Percentiles rank a stretch among this genome's conserved stretches.
Conservation (phyloP, 2,888 invertebrate species). For the Dryadula phaetusa region DNA sequence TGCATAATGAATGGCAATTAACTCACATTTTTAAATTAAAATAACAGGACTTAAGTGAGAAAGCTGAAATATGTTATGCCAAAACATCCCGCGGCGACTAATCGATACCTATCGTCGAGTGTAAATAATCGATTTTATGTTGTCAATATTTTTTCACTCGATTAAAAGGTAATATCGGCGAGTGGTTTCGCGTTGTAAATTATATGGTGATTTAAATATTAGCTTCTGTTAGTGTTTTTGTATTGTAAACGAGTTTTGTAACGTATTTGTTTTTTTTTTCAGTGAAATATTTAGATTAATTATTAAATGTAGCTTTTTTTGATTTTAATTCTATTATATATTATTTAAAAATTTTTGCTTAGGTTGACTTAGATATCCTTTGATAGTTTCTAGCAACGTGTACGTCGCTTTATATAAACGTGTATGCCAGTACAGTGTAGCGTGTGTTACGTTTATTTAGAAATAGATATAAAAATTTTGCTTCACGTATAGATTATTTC, state of each 20-base stretch:
- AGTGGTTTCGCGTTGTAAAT: constrained; percentile 18
- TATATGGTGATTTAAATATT: constrained; percentile 13
- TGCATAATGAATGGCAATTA: constrained; percentile 21
- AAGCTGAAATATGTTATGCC: constrained; percentile 39
- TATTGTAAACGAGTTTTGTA: not conserved
- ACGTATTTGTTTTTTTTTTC: not conserved
- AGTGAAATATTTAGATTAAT: not conserved
- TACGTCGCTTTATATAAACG: no score
- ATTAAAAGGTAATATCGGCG: constrained; percentile 33
- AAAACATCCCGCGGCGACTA: constrained; percentile 45
- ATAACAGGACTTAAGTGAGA: constrained; percentile 39
- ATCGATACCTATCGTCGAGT: constrained; percentile 47
- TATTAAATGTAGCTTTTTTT: no score
- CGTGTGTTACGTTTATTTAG: no score
- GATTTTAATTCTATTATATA: no score
- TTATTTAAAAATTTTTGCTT: no score
- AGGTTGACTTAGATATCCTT: no score
- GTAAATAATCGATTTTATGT: constrained; percentile 48
- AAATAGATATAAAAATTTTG: no score
- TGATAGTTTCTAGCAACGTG: no score
- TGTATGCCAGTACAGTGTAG: no score
- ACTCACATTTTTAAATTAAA: constrained; percentile 35
- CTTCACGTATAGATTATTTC: no score
- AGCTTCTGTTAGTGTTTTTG: constrained; percentile 21
- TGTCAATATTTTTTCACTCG: constrained; percentile 28